These are phyloP conservation scores for Chloroclystis v-ata DNA, from an alignment of 2,888 invertebrate genomes.

Conservation along the genomic window DNA sequence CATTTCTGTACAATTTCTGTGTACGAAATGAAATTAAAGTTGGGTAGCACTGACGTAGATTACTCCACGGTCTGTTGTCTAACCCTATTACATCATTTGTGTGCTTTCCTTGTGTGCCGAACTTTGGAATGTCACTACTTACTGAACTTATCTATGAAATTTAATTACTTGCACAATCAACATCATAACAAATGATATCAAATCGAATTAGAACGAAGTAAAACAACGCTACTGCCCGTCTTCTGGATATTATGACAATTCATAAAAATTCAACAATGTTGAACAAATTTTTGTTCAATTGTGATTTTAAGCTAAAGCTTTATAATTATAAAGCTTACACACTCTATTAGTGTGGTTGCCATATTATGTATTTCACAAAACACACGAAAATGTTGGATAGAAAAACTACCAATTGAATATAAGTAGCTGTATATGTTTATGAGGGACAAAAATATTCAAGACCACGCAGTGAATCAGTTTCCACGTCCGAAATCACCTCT, in stretches of 20 bases:
- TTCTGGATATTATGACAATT: too few species aligned
- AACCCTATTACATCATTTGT: constrained; percentile 24
- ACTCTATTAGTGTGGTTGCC: too few species aligned
- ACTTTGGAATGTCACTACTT: not conserved
- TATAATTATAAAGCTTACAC: too few species aligned
- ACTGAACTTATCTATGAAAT: not conserved
- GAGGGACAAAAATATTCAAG: constrained; percentile 1
- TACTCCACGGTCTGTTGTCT: constrained; percentile 25
- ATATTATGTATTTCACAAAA: too few species aligned
- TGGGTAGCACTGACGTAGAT: constrained; percentile 43
- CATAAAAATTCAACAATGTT: too few species aligned
- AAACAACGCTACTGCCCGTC: too few species aligned
- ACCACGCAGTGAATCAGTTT: not conserved
- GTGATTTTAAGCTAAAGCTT: too few species aligned
- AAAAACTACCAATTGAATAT: not conserved
- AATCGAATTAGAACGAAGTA: too few species aligned
- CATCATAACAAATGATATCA: too few species aligned
- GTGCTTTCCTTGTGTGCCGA: constrained; percentile 1
- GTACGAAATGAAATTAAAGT: constrained; percentile 65
- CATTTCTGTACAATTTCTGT: constrained; percentile 30
- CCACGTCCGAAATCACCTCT: not conserved
- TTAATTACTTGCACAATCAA: too few species aligned
- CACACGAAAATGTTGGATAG: not conserved
- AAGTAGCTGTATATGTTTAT: constrained; percentile 1
- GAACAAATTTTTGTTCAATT: too few species aligned